phyloP scores from a whole-genome alignment of 2,888 invertebrate genomes.

The Thecocarcelia acutangulata region DNA sequence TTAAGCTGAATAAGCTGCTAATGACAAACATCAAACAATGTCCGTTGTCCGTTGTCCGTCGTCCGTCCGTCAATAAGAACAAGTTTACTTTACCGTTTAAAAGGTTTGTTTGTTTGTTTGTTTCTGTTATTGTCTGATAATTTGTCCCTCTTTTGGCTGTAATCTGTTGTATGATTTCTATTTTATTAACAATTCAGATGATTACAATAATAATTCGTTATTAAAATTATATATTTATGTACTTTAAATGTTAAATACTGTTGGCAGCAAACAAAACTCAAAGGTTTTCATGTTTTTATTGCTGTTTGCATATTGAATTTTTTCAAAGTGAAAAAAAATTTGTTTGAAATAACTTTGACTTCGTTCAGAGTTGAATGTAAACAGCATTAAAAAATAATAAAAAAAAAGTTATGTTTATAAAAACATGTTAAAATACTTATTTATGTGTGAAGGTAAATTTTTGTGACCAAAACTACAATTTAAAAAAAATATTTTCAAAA shows the following conservation, averaged over 20 bases:
- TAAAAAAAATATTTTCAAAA: too few species aligned
- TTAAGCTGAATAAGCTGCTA: slow-evolving; percentile 35
- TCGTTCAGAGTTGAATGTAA: not conserved
- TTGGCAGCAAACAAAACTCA: not conserved
- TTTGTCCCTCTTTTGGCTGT: slow-evolving; percentile 31
- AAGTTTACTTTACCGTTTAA: slow-evolving; percentile 9
- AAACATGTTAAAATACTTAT: too few species aligned
- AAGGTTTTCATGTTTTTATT: not conserved
- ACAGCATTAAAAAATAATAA: not conserved
- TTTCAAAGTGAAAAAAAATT: slow-evolving; percentile 9
- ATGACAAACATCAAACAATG: slow-evolving; percentile 7
- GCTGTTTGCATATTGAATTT: not conserved
- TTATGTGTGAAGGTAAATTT: too few species aligned
- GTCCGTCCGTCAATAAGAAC: not conserved
- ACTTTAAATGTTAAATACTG: not conserved
- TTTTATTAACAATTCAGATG: slow-evolving; percentile 27
- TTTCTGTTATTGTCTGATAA: slow-evolving; percentile 5
- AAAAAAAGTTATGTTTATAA: not conserved
- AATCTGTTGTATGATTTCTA: not conserved
- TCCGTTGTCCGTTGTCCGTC: slow-evolving; percentile 14
- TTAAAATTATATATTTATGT: slow-evolving; percentile 22
- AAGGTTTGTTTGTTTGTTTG: too few species aligned
- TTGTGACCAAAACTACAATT: too few species aligned
- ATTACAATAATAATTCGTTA: slow-evolving; percentile 38
- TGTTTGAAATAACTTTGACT: not conserved